Conservation (phyloP, 2,888 invertebrate genomes). For the Noctua comes region DNA sequence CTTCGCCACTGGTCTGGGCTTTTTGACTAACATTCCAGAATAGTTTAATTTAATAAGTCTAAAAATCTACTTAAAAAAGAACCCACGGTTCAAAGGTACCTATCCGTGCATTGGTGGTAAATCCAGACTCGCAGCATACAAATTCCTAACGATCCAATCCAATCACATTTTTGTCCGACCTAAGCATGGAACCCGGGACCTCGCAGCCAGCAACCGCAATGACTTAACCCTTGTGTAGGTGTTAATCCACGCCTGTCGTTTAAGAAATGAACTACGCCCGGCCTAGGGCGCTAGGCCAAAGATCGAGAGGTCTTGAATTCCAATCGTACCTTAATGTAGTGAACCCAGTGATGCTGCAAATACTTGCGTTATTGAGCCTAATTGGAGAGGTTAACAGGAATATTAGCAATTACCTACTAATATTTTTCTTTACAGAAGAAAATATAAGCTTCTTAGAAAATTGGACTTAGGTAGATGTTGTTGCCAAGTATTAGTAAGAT, state of each 20-base stretch:
- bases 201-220: not conserved
- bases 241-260: not conserved
- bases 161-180: not conserved
- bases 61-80: not conserved
- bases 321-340: not conserved
- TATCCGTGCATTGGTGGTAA: no score
- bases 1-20: no score
- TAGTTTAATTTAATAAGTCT: conserved; percentile 2
- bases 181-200: not conserved
- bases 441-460: not conserved
- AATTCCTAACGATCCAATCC: not conserved
- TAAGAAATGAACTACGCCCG: not conserved
- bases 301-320: conserved; percentile 17
- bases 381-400: conserved; percentile 8
- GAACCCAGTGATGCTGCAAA: conserved; percentile 15
- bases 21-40: not conserved
- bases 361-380: conserved; percentile 12
- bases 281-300: conserved; percentile 17
- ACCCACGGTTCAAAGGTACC: not conserved
- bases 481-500: not conserved
- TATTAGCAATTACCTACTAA: not conserved
- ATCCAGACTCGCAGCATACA: not conserved
- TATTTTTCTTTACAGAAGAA: not conserved
- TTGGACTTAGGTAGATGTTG: not conserved
- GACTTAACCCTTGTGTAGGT: not conserved